Conservation (phyloP, 2,888 invertebrate genomes). For the Lasioglossum pauxillum region DNA sequence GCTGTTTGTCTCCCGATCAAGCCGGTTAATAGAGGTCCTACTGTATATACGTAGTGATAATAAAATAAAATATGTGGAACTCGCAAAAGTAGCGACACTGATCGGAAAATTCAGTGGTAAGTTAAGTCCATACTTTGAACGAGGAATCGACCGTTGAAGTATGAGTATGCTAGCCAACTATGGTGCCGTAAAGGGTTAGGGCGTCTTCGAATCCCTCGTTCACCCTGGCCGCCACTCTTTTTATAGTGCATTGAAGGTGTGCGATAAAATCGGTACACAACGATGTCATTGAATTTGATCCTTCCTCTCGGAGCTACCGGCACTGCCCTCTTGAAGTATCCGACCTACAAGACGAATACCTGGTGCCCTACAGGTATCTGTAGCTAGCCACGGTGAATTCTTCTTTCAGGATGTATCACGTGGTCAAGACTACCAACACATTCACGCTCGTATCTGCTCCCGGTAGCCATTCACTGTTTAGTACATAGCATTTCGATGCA, state of each 20-base stretch:
- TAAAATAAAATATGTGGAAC: not conserved
- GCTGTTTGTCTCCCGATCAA: too few species aligned
- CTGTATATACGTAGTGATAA: too few species aligned
- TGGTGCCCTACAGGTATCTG: not conserved
- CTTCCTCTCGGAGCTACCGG: not conserved
- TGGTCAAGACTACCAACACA: slow-evolving; percentile 12
- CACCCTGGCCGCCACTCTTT: not conserved
- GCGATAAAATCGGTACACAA: slow-evolving; percentile 29
- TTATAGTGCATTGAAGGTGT: slow-evolving; percentile 39
- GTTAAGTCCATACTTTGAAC: not conserved
- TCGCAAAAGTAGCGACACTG: not conserved
- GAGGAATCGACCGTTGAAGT: not conserved
- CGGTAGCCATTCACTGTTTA: slow-evolving; percentile 45
- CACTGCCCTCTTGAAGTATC: slow-evolving; percentile 36
- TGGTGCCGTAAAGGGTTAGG: not conserved
- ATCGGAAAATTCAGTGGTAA: not conserved
- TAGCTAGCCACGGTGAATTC: slow-evolving; percentile 38
- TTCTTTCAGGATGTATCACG: slow-evolving; percentile 26
- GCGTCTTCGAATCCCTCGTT: not conserved
- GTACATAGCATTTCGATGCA: slow-evolving; percentile 34
- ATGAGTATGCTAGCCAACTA: not conserved
- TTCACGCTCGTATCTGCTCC: not conserved
- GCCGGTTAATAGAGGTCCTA: too few species aligned
- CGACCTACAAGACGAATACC: slow-evolving; percentile 32
- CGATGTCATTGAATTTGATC: slow-evolving; percentile 36